Conservation (phyloP, 2,888 invertebrate species). For the Ophion ventricosus region DNA sequence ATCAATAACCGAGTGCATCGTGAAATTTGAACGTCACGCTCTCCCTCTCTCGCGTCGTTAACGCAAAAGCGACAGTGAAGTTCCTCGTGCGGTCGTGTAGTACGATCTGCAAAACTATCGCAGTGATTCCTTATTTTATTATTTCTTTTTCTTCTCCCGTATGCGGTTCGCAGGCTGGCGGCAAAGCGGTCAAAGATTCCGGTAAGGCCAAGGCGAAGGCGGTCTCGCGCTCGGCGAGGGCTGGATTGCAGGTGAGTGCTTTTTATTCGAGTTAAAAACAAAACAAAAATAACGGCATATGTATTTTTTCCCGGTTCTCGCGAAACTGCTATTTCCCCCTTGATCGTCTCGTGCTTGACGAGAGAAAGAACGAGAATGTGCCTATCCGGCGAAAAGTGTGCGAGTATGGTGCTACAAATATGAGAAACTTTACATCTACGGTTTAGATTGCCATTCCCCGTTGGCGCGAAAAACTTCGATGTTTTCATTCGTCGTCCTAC, state of each 20-base stretch:
- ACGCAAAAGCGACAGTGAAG: constrained; percentile 83
- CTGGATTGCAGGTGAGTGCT: constrained; percentile 96
- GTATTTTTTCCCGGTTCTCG: neutral
- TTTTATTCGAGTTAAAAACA: constrained; percentile 19
- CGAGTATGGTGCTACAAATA: neutral
- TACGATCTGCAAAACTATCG: constrained; percentile 84
- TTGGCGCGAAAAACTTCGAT: constrained; percentile 78
- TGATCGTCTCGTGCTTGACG: neutral
- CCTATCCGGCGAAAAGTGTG: neutral
- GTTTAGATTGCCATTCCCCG: constrained; percentile 52
- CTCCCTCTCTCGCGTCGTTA: constrained; percentile 15
- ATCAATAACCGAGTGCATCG: constrained; percentile 79
- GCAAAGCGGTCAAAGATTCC: constrained; percentile 99
- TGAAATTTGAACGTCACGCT: constrained; percentile 63
- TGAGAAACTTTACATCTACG: constrained; percentile 23
- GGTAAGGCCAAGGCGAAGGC: constrained; percentile 99
- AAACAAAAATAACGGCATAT: neutral
- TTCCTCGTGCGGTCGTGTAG: constrained; percentile 82
- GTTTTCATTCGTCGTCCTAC: constrained; percentile 50
- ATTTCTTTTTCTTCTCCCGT: constrained; percentile 64
- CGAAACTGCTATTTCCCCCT: neutral
- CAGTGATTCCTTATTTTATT: constrained; percentile 78
- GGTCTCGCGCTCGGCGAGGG: constrained; percentile 99
- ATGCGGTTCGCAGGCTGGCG: constrained; percentile 92
- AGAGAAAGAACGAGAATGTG: neutral